A percentile compares a stretch with the other conserved stretches of the same genome.
phyloP scores from a whole-genome alignment of 2,113 vertebrate species.

The Rhynchopsitta pachyrhyncha region DNA sequence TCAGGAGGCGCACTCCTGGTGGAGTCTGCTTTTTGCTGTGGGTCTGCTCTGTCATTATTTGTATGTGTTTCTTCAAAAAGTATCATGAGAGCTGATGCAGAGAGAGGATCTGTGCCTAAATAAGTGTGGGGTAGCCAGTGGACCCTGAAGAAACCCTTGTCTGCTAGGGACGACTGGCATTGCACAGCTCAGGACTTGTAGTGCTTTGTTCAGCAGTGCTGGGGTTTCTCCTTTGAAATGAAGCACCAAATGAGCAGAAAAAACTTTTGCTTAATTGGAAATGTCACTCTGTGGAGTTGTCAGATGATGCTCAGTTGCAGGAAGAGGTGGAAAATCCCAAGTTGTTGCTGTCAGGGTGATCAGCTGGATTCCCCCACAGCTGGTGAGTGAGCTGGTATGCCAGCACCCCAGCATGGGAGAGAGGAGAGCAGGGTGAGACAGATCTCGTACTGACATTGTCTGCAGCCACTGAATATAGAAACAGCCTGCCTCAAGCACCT shows the following conservation, averaged over 20 bases:
- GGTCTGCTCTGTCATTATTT: not conserved
- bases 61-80: not conserved
- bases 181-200: not conserved
- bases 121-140: not conserved
- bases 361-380: not conserved
- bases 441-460: not conserved
- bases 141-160: not conserved
- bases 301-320: not conserved
- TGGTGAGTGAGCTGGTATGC: accelerated
- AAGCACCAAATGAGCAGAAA: not conserved
- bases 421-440: not conserved
- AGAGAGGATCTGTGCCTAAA: not conserved
- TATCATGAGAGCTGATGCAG: not conserved
- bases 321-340: not conserved
- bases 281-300: not conserved
- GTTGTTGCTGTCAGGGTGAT: not conserved
- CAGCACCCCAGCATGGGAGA: not conserved
- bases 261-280: not conserved
- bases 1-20: not conserved
- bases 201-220: not conserved
- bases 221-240: not conserved
- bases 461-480: not conserved
- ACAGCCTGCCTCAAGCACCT: not conserved
- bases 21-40: not conserved
- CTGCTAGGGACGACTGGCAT: not conserved